Conservation (phyloP, 1,140 invertebrate species). For the Monomorium pharaonis region DNA sequence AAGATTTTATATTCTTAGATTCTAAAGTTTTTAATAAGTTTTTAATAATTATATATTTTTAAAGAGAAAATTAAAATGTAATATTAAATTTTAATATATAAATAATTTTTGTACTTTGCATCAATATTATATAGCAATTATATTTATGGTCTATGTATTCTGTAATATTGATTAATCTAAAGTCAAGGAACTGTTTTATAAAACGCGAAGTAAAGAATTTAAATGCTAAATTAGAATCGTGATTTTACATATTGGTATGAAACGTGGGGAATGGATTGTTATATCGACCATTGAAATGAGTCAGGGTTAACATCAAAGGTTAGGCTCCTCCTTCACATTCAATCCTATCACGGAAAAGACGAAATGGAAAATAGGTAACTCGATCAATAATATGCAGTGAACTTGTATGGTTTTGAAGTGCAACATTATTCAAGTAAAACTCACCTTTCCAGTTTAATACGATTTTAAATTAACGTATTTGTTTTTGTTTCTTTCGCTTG, state of each 20-base stretch:
- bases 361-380: background rate
- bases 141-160: too few species aligned
- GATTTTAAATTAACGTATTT: background rate
- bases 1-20: background rate
- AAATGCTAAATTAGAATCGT: background rate
- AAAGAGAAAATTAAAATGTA: too few species aligned
- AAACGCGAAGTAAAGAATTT: background rate
- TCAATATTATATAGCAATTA: too few species aligned
- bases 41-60: background rate
- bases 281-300: conserved; percentile 48
- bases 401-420: background rate
- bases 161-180: background rate
- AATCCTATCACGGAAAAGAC: conserved; percentile 7
- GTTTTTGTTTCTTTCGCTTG: too few species aligned
- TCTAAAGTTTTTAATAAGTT: background rate
- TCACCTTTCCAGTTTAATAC: background rate
- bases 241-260: background rate
- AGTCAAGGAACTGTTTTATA: background rate
- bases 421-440: background rate
- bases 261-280: background rate
- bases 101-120: too few species aligned
- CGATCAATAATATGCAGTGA: conserved; percentile 59
- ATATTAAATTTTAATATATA: too few species aligned
- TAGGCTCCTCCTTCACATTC: conserved; percentile 49
- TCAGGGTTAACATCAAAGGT: conserved; percentile 71